Conservation (phyloP, 1,140 invertebrate genomes). For the Eueides isabella region DNA sequence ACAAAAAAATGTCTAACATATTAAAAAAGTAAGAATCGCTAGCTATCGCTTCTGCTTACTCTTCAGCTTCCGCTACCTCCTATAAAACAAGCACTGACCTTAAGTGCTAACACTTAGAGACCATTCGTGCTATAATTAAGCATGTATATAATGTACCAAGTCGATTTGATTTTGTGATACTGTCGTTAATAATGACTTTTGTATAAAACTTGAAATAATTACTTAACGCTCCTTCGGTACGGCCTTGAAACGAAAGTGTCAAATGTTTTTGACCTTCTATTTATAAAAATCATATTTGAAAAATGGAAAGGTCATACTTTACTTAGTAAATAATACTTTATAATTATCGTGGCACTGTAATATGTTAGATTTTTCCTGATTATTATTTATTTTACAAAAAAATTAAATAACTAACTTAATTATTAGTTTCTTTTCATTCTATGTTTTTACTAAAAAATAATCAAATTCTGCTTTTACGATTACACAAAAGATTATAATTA, state of each 20-base stretch:
- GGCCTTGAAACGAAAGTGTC: neutral
- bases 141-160: slow-evolving; percentile 17
- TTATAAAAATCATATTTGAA: neutral
- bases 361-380: no score
- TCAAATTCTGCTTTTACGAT: no score
- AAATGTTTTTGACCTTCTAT: neutral
- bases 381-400: no score
- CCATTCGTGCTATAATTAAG: slow-evolving; percentile 31
- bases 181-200: slow-evolving; percentile 12
- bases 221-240: neutral
- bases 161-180: slow-evolving; percentile 21
- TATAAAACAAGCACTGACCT: neutral
- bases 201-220: slow-evolving; percentile 9
- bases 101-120: slow-evolving; percentile 25
- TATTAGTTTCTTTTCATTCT: no score
- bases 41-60: neutral
- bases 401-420: no score
- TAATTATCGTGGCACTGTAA: no score
- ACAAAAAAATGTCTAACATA: no score
- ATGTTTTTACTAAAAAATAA: no score
- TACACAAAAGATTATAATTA: no score
- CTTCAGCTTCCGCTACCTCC: neutral
- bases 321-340: no score
- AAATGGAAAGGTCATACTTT: neutral
- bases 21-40: no score